A percentile compares a stretch with the other conserved stretches of the same genome.
These are phyloP conservation scores for Coptodon rendalli DNA, from an alignment of 2,113 vertebrate genomes.

Conservation along the genomic window DNA sequence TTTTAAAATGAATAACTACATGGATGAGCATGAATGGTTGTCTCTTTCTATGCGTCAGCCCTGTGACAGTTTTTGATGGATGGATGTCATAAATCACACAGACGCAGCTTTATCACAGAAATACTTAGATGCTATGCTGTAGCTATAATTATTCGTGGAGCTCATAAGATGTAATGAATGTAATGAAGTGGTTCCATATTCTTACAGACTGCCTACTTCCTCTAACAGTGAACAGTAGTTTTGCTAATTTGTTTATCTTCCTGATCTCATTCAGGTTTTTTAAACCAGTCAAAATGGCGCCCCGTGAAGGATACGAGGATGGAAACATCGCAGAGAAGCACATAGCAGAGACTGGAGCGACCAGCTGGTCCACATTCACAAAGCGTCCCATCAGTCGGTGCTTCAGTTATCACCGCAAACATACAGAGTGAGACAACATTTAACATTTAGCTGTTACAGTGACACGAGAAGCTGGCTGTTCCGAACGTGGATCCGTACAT, in stretches of 20 bases:
- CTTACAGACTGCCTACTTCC: background rate
- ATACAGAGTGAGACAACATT: background rate
- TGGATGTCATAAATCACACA: background rate
- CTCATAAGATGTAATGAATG: background rate
- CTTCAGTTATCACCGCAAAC: accelerated
- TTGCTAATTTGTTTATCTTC: accelerated
- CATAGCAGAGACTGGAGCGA: background rate
- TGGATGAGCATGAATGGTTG: background rate
- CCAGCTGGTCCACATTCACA: background rate
- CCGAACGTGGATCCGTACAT: background rate
- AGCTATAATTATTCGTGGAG: background rate
- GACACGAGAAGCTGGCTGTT: background rate
- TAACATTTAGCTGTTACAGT: accelerated
- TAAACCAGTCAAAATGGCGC: background rate
- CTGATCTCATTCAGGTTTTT: background rate
- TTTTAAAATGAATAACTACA: background rate
- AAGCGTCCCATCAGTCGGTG: background rate
- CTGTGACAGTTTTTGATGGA: background rate
- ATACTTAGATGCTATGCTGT: background rate
- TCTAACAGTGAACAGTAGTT: background rate
- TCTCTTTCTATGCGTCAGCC: accelerated
- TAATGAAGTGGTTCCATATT: background rate
- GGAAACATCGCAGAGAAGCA: background rate
- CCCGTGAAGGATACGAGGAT: background rate
- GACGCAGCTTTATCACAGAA: accelerated